Conservation (phyloP, 1,140 invertebrate species). For the Rhagoletis pomonella region DNA sequence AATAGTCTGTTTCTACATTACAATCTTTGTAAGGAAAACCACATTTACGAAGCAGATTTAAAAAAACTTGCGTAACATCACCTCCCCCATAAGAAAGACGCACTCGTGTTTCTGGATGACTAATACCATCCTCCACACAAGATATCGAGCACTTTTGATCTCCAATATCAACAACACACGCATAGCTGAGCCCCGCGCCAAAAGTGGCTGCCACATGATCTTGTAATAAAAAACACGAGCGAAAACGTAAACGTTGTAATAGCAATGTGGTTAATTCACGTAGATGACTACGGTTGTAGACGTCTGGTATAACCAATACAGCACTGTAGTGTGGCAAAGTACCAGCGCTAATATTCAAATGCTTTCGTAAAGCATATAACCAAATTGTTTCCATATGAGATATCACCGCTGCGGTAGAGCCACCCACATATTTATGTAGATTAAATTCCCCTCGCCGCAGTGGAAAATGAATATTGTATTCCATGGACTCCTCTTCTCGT, state of each 20-base stretch:
- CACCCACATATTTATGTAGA: constrained; percentile 87
- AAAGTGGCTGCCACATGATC: constrained; percentile 95
- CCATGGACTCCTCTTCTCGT: constrained; percentile 81
- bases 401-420: constrained; percentile 87
- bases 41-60: constrained; percentile 90
- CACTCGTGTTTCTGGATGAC: constrained; percentile 89
- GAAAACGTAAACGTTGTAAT: constrained; percentile 89
- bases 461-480: constrained; percentile 93
- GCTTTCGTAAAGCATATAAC: constrained; percentile 85
- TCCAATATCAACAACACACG: constrained; percentile 96
- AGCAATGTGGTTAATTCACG: constrained; percentile 90
- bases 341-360: constrained; percentile 78
- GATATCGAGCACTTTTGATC: constrained; percentile 96
- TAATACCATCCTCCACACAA: constrained; percentile 97
- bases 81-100: constrained; percentile 91
- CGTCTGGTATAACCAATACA: constrained; percentile 92
- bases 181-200: constrained; percentile 92
- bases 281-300: constrained; percentile 91
- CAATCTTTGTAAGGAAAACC: constrained; percentile 91
- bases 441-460: constrained; percentile 91
- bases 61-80: constrained; percentile 90
- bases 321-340: constrained; percentile 90
- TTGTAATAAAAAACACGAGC: constrained; percentile 88
- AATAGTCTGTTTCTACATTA: constrained; percentile 79
- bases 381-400: constrained; percentile 92